Evolutionary conservation across 2,797 vertebrate species (phyloP).

Genomic region (Sciaenops ocellatus): DNA sequence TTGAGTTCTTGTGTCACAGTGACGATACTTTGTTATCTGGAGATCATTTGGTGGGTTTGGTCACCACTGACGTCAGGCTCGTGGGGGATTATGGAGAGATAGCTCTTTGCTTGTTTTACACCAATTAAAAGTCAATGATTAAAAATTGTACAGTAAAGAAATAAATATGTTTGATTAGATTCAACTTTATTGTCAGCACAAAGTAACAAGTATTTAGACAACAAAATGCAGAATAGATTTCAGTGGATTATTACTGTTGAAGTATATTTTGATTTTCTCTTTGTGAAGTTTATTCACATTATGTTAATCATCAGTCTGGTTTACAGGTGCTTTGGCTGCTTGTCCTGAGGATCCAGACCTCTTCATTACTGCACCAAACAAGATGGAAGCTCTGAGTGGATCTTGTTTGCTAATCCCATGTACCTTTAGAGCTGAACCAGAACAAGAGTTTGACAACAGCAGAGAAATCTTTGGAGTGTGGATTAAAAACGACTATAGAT

Average conservation of each 20-base stretch:
- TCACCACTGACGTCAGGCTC: too few relatives aligned
- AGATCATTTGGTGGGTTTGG: too few relatives aligned
- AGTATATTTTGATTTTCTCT: neutral
- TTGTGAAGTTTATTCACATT: neutral
- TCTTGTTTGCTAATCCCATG: slow-evolving; percentile 76
- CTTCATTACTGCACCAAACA: slow-evolving; percentile 15
- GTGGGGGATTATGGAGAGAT: too few relatives aligned
- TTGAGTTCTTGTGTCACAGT: too few relatives aligned
- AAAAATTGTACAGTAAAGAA: too few relatives aligned
- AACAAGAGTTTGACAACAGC: rapidly evolving
- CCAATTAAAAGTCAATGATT: too few relatives aligned
- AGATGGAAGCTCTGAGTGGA: slow-evolving; percentile 54
- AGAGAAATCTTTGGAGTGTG: neutral
- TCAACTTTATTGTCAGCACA: too few relatives aligned
- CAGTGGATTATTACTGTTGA: neutral
- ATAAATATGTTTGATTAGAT: too few relatives aligned
- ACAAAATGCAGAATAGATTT: too few relatives aligned
- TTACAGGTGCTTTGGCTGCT: slow-evolving; percentile 26
- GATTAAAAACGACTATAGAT: slow-evolving; percentile 25
- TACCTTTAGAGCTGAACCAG: neutral
- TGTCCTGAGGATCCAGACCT: rapidly evolving
- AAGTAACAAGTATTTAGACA: too few relatives aligned
- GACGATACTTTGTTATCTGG: too few relatives aligned
- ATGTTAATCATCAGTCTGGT: neutral
- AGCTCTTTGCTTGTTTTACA: too few relatives aligned